Base-by-base conservation (phyloP, 2,113 vertebrate genomes). In the Seriola dumerili region DNA sequence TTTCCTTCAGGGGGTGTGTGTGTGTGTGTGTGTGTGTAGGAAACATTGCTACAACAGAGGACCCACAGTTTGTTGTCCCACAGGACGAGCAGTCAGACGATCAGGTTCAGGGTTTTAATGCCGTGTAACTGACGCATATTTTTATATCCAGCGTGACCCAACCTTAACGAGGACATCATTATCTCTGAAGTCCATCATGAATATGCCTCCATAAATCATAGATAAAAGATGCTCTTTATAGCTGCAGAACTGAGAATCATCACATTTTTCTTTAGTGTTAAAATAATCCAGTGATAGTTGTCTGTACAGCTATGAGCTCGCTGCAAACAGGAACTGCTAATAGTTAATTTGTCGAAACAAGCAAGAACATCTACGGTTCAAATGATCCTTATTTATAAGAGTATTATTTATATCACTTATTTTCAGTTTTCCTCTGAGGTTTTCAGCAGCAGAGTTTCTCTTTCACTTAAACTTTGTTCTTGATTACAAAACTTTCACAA, bases 401-500 rank as follows among this genome's bases (percentile, higher is more conserved):
- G 29, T 29, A 29, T 29, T 2, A 29, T 29, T 29, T 29, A 29
- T 29, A 29, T 29, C 29, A 29, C 2, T 29, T 29, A 29, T 29
- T 29, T 29, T 29, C 29, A 29, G 29, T 29, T 29, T 29, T 29
- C 29, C 29, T 29, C 29, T 29, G 29, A 2, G 29, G 29, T 29
- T 29, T 29, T 29, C 29, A 29, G 29, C 29, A 29, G 29, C 29
- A 29, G 29, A 29, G 29, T 29, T 2, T 29, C 29, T 29, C 29
- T 29, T 29, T 29, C 29, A 29, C 29, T 29, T 29, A 29, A 29
- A 29, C 29, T 29, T 29, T 81, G 36, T 42, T 55, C 17, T 54
- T 38, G 25, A 54, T 81, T 59, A 65, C 23, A 42, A 57, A 61
- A 83, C 72, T 66, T 55, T 54, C 8, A 44, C 58, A 83, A 86